Evolutionary conservation across 2,797 vertebrate species (phyloP), one percentile per base, ranked within the genome.

Genomic region (Typhlichthys subterraneus): DNA sequence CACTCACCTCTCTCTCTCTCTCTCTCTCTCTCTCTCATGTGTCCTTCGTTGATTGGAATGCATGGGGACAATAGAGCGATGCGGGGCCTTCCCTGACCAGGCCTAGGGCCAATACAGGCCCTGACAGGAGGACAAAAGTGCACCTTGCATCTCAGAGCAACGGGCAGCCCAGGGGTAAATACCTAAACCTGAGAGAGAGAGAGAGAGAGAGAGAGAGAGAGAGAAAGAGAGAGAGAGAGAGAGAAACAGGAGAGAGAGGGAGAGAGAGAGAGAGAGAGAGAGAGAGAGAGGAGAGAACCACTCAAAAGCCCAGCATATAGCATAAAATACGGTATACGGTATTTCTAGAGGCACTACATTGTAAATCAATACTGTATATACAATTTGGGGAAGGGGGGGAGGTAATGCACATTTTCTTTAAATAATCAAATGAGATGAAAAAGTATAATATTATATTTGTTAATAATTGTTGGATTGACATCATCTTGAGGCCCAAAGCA

Each of bases 61-160:
- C n/a, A 13, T 59, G 13, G 10, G 80, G 88, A 92, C 90, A 92
- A 92, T 90, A 75, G 87, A 81, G 61, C 56, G 70, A 80, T 88
- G 82, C 83, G 10, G 59, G 72, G 83, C 77, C 77, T 84, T 81
- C n/a, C 69, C 59, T 66, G 65, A 67, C 49, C 63, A 74, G 75
- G 77, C 64, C 80, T 75, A 14, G 15, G 88, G 86, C 77, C 84
- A 82, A 77, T 70, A 76, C 88, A 91, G 85, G 91, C 72, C 91
- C 84, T 83, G 85, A 91, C 91, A 91, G 72, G 88, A 89, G 75
- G 81, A 92, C 90, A 89, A 90, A 90, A 89, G 89, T 93, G 90
- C 93, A 94, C 92, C 91, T 93, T 94, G 89, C 92, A 73, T 77
- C 83, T 86, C 87, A 86, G 67, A 75, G 83, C 86, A 83, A 59